These are phyloP conservation scores for Sylvia atricapilla DNA, from an alignment of 2,113 vertebrate species.

Conservation along the genomic window DNA sequence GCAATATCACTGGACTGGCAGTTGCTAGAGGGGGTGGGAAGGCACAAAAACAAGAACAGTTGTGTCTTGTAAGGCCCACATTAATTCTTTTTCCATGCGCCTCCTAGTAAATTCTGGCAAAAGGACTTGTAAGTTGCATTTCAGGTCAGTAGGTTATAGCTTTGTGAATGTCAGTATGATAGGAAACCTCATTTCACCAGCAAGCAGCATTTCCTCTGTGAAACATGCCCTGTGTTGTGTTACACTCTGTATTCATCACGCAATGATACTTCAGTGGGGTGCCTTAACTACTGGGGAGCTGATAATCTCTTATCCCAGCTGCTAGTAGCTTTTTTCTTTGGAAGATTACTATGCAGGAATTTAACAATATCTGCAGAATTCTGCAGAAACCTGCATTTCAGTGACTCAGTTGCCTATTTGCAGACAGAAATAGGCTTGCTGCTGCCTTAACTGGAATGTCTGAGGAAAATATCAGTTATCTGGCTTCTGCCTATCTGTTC, in stretches of 20 bases:
- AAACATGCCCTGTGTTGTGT: background rate
- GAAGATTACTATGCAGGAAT: background rate
- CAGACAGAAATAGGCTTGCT: background rate
- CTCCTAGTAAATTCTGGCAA: background rate
- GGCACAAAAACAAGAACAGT: background rate
- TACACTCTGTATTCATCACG: background rate
- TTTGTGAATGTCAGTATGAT: background rate
- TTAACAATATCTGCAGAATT: accelerated
- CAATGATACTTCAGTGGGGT: background rate
- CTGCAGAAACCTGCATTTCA: background rate
- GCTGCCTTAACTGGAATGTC: background rate
- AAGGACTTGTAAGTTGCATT: background rate
- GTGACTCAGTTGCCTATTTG: background rate
- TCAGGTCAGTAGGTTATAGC: background rate
- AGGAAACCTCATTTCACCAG: background rate
- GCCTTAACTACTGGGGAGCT: background rate
- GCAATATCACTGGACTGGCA: background rate
- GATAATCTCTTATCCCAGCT: background rate
- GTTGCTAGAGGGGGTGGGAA: background rate
- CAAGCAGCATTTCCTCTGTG: background rate
- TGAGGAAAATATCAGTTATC: background rate
- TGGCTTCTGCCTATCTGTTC: background rate
- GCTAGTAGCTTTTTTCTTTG: background rate
- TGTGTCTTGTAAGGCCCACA: background rate
- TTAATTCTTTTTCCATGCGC: background rate